Evolutionary conservation across 2,113 vertebrate genomes (phyloP).

Genomic region (Cyanistes caeruleus): DNA sequence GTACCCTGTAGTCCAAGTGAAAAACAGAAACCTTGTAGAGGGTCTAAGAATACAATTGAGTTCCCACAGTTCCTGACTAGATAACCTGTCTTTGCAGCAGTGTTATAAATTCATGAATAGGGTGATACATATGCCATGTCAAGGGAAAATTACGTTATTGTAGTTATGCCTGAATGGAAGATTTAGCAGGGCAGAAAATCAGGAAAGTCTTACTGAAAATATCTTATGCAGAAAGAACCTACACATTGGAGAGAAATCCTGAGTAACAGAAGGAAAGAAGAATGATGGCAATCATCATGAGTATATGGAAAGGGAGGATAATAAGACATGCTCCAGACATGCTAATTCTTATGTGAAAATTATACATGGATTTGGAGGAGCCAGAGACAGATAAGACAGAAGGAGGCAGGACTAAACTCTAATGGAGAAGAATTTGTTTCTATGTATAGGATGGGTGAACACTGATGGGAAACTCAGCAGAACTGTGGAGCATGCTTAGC

Average conservation of each 20-base stretch:
- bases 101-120: background rate
- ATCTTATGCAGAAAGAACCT: background rate
- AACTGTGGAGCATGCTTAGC: background rate
- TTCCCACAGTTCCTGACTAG: background rate
- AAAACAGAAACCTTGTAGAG: background rate
- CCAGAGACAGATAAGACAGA: background rate
- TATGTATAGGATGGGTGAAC: background rate
- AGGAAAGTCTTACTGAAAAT: background rate
- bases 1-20: background rate
- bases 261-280: background rate
- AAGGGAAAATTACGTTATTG: background rate
- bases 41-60: background rate
- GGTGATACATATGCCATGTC: background rate
- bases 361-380: background rate
- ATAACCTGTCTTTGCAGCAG: background rate
- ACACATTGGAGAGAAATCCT: fast-evolving
- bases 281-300: background rate
- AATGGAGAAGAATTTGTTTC: background rate
- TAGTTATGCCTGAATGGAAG: background rate
- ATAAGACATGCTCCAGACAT: background rate
- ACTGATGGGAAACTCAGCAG: background rate
- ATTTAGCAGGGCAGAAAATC: background rate
- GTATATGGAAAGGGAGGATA: background rate
- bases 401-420: background rate
- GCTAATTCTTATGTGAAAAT: background rate